Evolutionary conservation across 1,140 invertebrate genomes (phyloP), one percentile per base, ranked within the genome.

Genomic region (Aphaenogaster floridana): DNA sequence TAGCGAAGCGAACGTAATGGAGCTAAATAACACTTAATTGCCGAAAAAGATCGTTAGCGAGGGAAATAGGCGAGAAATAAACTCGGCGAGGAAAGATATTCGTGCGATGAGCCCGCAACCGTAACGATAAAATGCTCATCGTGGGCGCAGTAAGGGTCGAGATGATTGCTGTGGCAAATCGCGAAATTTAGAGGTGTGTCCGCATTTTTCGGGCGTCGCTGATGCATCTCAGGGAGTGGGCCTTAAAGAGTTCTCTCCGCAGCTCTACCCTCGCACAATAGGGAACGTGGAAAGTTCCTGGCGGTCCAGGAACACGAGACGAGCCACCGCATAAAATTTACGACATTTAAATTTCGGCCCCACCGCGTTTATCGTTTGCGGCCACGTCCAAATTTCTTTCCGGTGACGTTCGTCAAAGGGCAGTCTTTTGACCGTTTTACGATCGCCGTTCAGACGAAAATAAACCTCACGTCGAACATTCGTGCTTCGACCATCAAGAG

Each of bases 271-370:
- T 80, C 61, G 50, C 69, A 61, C 83, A 77, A 86, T 77, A 78
- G 42, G 1, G 83, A 88, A 86, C 45, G 69, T 80, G 76, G 57
- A 80, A 59, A 71, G 79, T 9, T 52, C 36, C 34, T 79, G 34
- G 36, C 63, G 61, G 50, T 63, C 21, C 76, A 34, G 13, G 21
- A 69, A 69, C 52, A 52, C 72, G 59, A 76, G 72, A 69, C 59
- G 83, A 89, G 78, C 72, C 48, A 85, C 80, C 79, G 59, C 36
- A 66, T 57, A 74, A 93, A 92, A 93, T 93, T 93, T 93, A 93
- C 92, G 91, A 83, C 92, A 81, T 92, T 92, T 87, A 92, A 92
- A 90, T 91, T 91, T 91, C 68, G 87, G 80, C 17, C 50, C 57
- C 64, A 48, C 48, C 48, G 81, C 68, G 68, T 88, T 90, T 92